A percentile compares a stretch with the other conserved stretches of the same genome.
phyloP scores from a whole-genome alignment of 2,888 invertebrate species.

The Tolmerus cingulatus region DNA sequence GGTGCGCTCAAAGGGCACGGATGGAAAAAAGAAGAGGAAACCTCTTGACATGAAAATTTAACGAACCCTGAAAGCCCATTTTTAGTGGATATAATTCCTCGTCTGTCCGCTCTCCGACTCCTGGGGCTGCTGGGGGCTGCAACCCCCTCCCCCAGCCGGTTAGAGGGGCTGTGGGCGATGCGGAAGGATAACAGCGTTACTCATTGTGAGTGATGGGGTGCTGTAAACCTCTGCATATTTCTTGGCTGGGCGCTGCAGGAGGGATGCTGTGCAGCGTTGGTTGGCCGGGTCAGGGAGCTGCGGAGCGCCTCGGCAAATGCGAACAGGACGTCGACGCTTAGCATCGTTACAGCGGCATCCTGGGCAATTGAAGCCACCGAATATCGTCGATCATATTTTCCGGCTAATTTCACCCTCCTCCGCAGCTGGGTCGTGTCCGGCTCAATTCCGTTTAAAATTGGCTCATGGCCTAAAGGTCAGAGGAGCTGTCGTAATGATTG shows the following conservation, averaged over 20 bases:
- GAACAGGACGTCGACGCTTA: not conserved
- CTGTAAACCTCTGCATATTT: not conserved
- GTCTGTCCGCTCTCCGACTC: not conserved
- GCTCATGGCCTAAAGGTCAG: not conserved
- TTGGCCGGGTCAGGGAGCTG: not conserved
- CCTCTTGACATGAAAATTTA: not conserved
- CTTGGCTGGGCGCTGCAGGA: not conserved
- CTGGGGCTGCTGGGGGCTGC: not conserved
- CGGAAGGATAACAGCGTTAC: not conserved
- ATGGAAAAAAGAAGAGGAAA: not conserved
- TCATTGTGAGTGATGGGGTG: not conserved
- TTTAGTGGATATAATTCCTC: not conserved
- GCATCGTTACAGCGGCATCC: not conserved
- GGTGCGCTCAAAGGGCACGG: not conserved
- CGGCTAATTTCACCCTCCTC: not conserved
- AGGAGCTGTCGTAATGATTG: not conserved
- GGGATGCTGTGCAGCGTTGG: not conserved
- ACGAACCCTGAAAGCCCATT: not conserved
- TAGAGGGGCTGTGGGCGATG: not conserved
- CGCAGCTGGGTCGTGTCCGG: not conserved
- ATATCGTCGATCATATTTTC: not conserved
- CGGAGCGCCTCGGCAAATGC: not conserved
- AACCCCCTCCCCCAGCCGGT: not conserved
- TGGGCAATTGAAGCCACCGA: not conserved
- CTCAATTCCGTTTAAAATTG: not conserved